Conservation (phyloP, 2,113 vertebrate species). For the Clarias macrocephalus region DNA sequence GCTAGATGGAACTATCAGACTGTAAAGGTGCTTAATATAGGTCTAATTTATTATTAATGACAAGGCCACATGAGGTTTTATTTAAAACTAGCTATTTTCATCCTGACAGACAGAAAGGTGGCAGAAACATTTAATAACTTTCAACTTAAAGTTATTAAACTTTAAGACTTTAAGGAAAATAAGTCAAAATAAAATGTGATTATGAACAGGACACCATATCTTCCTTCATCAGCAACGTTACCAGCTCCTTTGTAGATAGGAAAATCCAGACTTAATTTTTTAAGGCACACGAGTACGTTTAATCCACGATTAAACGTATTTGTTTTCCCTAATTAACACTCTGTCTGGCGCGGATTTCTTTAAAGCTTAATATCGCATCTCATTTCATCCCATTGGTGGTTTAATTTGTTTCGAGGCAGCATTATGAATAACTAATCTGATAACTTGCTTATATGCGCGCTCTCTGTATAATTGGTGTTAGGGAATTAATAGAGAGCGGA, state of each 20-base stretch:
- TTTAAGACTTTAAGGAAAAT: neutral
- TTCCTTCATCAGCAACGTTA: neutral
- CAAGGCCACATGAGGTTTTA: neutral
- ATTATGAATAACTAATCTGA: conserved; percentile 71
- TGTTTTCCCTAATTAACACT: conserved; percentile 73
- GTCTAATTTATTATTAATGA: conserved; percentile 19
- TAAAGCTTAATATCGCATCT: conserved; percentile 76
- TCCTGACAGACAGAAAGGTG: neutral
- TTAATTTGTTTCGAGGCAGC: conserved; percentile 73
- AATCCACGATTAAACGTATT: conserved; percentile 72
- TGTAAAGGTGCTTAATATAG: conserved; percentile 38
- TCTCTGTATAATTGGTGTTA: conserved; percentile 64
- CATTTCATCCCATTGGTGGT: conserved; percentile 72
- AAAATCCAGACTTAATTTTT: conserved; percentile 6
- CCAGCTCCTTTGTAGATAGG: neutral
- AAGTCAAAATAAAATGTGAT: neutral
- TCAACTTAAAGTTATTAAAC: neutral
- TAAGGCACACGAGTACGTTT: conserved; percentile 64
- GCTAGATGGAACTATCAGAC: conserved; percentile 58
- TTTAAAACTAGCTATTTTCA: conserved; percentile 7
- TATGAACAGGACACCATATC: neutral
- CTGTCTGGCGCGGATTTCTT: conserved; percentile 68
- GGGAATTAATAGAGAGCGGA: conserved; percentile 72
- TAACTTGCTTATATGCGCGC: conserved; percentile 70
- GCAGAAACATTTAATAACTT: neutral